Evolutionary conservation across 2,113 vertebrate genomes (phyloP).

Genomic region (Phaethon lepturus): DNA sequence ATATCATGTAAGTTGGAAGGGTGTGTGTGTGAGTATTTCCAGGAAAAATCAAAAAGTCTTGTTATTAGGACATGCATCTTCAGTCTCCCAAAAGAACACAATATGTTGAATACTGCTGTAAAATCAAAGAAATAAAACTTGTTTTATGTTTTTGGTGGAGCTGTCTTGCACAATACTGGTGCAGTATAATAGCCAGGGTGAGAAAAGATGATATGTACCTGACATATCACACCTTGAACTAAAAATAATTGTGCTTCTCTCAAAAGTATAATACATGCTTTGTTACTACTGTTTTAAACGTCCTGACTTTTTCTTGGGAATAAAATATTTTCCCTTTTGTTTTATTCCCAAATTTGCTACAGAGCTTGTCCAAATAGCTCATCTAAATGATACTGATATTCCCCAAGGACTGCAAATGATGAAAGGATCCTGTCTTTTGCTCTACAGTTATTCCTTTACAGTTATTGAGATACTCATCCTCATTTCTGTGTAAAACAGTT

Average conservation of each 20-base stretch:
- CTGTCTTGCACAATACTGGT: neutral
- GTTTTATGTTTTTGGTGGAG: no score
- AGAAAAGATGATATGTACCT: neutral
- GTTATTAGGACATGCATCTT: neutral
- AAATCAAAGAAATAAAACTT: neutral
- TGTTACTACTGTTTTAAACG: neutral
- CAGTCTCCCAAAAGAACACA: neutral
- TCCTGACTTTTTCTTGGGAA: neutral
- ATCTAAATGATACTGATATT: slow-evolving; percentile 49
- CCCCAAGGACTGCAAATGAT: slow-evolving; percentile 24
- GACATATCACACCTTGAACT: neutral
- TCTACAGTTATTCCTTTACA: slow-evolving; percentile 20
- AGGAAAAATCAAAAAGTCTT: neutral
- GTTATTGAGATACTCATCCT: slow-evolving; percentile 11
- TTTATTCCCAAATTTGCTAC: slow-evolving; percentile 20
- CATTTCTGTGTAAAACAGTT: slow-evolving; percentile 4
- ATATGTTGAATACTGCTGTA: neutral
- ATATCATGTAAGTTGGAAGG: neutral
- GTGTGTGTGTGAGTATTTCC: neutral
- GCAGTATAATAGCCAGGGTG: neutral
- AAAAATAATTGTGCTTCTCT: slow-evolving; percentile 20
- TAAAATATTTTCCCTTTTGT: slow-evolving; percentile 35
- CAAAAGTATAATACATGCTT: neutral
- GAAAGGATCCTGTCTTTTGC: slow-evolving; percentile 39
- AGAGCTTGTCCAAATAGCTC: slow-evolving; percentile 25